Evolutionary conservation across 2,113 vertebrate genomes (phyloP).

Genomic region (Xiphophorus couchianus): DNA sequence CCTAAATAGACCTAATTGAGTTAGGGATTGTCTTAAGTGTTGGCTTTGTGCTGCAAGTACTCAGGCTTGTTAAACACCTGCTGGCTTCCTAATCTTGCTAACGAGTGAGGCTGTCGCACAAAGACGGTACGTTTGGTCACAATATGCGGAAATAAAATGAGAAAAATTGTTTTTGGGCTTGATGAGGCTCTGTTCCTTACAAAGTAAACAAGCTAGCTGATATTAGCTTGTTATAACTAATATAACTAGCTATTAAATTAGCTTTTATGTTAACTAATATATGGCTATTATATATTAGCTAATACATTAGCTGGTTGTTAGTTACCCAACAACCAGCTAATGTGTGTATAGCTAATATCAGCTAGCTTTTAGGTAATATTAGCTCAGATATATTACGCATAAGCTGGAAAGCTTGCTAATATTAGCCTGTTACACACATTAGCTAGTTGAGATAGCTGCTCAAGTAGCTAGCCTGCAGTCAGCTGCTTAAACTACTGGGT

Average conservation of each 20-base stretch:
- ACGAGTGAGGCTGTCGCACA: conserved; percentile 7
- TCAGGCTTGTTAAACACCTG: conserved; percentile 39
- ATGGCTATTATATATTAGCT: no score
- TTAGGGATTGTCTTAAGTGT: conserved; percentile 43
- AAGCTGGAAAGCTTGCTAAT: no score
- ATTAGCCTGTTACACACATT: neutral
- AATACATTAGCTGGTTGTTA: no score
- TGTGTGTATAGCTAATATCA: no score
- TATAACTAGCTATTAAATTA: no score
- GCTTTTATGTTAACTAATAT: no score
- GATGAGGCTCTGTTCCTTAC: neutral
- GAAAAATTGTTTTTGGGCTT: neutral
- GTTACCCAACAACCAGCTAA: no score
- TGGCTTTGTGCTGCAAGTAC: conserved; percentile 25
- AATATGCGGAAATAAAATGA: neutral
- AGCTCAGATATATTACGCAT: no score
- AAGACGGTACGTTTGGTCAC: conserved; percentile 3
- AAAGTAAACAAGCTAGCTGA: neutral
- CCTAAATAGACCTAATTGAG: conserved; percentile 42
- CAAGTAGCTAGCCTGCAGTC: neutral
- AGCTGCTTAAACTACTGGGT: neutral
- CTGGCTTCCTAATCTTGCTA: conserved; percentile 28
- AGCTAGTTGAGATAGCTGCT: neutral
- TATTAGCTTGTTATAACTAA: neutral
- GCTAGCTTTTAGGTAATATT: no score